Evolutionary conservation across 1,140 invertebrate genomes (phyloP).

Genomic region (Pseudachorutes palmiensis): DNA sequence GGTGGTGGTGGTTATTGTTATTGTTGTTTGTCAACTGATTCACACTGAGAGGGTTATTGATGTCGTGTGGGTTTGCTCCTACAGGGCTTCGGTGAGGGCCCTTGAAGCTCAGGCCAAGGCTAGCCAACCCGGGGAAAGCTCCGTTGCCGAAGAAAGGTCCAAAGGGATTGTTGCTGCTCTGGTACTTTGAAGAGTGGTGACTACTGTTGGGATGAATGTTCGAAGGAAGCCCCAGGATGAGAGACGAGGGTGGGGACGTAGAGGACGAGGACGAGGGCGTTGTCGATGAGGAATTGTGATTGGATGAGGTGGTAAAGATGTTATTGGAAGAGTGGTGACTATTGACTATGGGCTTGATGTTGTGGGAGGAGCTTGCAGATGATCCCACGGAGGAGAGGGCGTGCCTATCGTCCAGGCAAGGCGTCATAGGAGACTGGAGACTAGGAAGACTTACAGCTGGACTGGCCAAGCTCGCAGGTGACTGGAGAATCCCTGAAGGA

Average conservation of each 20-base stretch:
- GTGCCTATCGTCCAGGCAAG: slow-evolving; percentile 34
- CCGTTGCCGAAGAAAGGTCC: slow-evolving; percentile 29
- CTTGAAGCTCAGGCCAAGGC: slow-evolving; percentile 25
- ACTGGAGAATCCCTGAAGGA: slow-evolving; percentile 36
- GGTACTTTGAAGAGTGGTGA: slow-evolving; percentile 37
- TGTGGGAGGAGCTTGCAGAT: slow-evolving; percentile 30
- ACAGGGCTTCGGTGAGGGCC: slow-evolving; percentile 62
- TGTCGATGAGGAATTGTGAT: slow-evolving; percentile 35
- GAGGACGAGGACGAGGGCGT: slow-evolving; percentile 24
- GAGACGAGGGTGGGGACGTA: slow-evolving; percentile 36
- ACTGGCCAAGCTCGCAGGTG: slow-evolving; percentile 42
- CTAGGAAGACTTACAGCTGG: slow-evolving; percentile 47
- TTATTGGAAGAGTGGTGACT: slow-evolving; percentile 27
- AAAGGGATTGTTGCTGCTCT: slow-evolving; percentile 40
- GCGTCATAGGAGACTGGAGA: slow-evolving; percentile 38
- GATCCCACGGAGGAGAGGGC: slow-evolving; percentile 30
- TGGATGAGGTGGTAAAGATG: slow-evolving; percentile 28
- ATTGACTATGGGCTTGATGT: slow-evolving; percentile 24
- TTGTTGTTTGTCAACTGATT: slow-evolving; percentile 60
- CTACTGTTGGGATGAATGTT: slow-evolving; percentile 35
- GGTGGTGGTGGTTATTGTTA: slow-evolving; percentile 27
- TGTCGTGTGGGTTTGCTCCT: slow-evolving; percentile 79
- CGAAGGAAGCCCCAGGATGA: slow-evolving; percentile 35
- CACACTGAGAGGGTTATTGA: slow-evolving; percentile 81
- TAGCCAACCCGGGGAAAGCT: neutral